Percentiles rank a stretch among this genome's conserved stretches.
Evolutionary conservation across 1,140 invertebrate species (phyloP).

Genomic region (Orchestia grillus): DNA sequence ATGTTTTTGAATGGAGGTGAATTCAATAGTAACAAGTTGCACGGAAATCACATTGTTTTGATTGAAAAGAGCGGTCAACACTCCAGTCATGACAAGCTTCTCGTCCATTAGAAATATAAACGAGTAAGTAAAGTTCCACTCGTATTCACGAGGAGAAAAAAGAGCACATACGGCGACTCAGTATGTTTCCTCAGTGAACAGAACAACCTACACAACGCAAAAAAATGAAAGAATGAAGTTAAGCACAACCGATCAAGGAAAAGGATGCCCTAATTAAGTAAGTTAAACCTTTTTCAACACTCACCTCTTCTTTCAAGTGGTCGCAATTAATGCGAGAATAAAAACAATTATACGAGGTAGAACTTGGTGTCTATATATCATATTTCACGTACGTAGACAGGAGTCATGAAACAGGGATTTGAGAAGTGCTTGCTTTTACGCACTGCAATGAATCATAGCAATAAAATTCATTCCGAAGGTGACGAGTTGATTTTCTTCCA

Average conservation of each 20-base stretch:
- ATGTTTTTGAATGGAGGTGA: slow-evolving; percentile 15
- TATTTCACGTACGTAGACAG: background rate
- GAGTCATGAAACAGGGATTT: background rate
- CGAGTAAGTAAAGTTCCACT: background rate
- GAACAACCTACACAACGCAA: background rate
- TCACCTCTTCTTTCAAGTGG: background rate
- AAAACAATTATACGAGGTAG: background rate
- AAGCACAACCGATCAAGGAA: background rate
- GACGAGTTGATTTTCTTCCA: background rate
- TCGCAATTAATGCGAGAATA: background rate
- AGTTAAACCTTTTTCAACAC: background rate
- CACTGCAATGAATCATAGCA: background rate
- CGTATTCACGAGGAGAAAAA: background rate
- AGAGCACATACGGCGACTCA: background rate
- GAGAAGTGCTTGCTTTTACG: background rate
- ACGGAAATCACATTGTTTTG: background rate
- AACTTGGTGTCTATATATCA: background rate
- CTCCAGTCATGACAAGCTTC: background rate
- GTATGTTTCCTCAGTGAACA: background rate
- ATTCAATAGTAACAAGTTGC: background rate
- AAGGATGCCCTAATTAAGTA: background rate
- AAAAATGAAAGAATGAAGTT: background rate
- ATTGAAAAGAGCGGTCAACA: slow-evolving; percentile 1
- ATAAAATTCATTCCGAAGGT: background rate
- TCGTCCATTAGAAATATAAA: background rate